Evolutionary conservation across 2,113 vertebrate species (phyloP), one percentile per base, ranked within the genome.

Genomic region (Crypturellus undulatus): DNA sequence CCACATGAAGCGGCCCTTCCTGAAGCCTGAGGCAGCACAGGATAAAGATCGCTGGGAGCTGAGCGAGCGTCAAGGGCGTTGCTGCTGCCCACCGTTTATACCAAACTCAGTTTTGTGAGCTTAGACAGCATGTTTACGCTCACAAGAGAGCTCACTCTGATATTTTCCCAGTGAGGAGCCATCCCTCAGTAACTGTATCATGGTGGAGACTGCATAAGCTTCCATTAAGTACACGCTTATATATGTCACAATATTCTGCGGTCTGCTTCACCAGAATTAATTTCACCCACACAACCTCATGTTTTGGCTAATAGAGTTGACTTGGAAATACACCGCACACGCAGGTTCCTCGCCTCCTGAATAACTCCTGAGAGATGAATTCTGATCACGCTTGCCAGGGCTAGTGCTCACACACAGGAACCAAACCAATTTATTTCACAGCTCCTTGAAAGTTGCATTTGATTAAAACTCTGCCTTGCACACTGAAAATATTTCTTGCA

Each of bases 331-430:
- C 0, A 10, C 0, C 1, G 22, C 19, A 8, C 19, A 34, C 7
- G 2, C 0, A 3, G 22, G 47, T 6, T 19, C 32, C 0, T 0
- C 36, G 60, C 12, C 8, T 1, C 36, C 22, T 15, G 17, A 8
- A 32, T 6, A 21, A 26, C 43, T 32, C 18, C 21, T 22, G 45
- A 60, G 0, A 24, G 28, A 32, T n/a, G 12, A 52, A 21, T 0
- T 4, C 64, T 30, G 21, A 60, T 17, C 14, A 0, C 0, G 0
- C 49, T 49, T 42, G 45, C 19, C 51, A 56, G 47, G 86, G 40
- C 47, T 25, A 25, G 36, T 20, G 19, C 2, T 10, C 17, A 52
- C 3, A 52, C 1, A n/a, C 22, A 80, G 42, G 13, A 30, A 67
- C 15, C 24, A 34, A 45, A 5, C 4, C 24, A 24, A 25, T 64